phyloP scores from a whole-genome alignment of 1,140 invertebrate species.

The Archivesica marissinica region DNA sequence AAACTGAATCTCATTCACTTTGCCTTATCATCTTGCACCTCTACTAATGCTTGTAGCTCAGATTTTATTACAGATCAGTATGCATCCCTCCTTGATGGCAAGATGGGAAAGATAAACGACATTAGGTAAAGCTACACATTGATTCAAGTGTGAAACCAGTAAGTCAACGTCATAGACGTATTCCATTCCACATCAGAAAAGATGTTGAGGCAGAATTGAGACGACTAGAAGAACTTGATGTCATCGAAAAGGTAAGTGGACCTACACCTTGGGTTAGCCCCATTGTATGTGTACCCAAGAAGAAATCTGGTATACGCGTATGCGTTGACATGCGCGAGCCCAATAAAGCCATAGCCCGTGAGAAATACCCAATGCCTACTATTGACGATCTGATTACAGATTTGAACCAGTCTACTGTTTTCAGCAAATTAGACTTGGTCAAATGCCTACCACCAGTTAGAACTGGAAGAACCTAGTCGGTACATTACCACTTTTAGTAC shows the following conservation, averaged over 20 bases:
- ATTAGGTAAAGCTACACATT: conserved; percentile 72
- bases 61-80: too few relatives aligned
- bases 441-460: too few relatives aligned
- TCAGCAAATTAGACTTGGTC: conserved; percentile 71
- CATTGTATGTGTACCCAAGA: conserved; percentile 67
- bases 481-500: too few relatives aligned
- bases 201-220: conserved; percentile 60
- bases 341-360: conserved; percentile 69
- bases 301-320: conserved; percentile 65
- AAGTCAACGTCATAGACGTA: conserved; percentile 40
- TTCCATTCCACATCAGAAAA: conserved; percentile 67
- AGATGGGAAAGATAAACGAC: too few relatives aligned
- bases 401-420: conserved; percentile 64
- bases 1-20: too few relatives aligned
- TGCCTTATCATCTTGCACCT: too few relatives aligned
- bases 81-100: too few relatives aligned
- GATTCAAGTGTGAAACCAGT: conserved; percentile 64
- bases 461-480: too few relatives aligned
- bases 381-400: conserved; percentile 70
- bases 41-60: too few relatives aligned
- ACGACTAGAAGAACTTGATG: conserved; percentile 60
- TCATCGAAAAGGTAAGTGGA: conserved; percentile 69
- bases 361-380: conserved; percentile 70
- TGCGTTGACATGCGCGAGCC: conserved; percentile 72
- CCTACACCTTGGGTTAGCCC: conserved; percentile 76